Evolutionary conservation across 2,797 vertebrate species (phyloP).

Genomic region (Crocidura indochinensis): DNA sequence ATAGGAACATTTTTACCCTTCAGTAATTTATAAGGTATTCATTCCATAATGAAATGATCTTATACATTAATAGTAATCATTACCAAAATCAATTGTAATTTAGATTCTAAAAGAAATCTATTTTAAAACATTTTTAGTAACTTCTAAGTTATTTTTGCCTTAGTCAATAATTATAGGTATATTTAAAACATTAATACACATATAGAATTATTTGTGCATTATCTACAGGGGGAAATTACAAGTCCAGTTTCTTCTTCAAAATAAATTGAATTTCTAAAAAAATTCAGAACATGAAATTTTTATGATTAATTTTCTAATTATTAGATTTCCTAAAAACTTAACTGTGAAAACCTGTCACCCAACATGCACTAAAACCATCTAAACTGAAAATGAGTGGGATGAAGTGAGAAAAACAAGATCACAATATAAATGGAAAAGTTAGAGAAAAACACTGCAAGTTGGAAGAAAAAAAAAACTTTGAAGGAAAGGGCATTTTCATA

Average conservation of each 20-base stretch:
- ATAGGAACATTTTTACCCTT: constrained; percentile 11
- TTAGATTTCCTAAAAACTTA: constrained; percentile 51
- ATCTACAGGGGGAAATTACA: constrained; percentile 34
- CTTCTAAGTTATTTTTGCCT: constrained; percentile 52
- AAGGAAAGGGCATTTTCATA: constrained; percentile 16
- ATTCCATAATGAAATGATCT: not conserved
- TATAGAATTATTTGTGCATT: not conserved
- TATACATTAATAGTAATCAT: constrained; percentile 4
- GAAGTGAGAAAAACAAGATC: constrained; percentile 73
- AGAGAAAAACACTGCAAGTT: constrained; percentile 21
- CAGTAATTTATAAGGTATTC: constrained; percentile 7
- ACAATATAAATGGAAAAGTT: constrained; percentile 58
- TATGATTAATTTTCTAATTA: constrained; percentile 57
- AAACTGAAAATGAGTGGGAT: constrained; percentile 70
- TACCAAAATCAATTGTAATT: constrained; percentile 58
- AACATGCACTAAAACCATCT: constrained; percentile 49
- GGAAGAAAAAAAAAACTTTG: not conserved
- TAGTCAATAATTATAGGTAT: constrained; percentile 35
- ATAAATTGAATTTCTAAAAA: not conserved
- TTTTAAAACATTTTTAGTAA: constrained; percentile 47
- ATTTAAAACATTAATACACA: constrained; percentile 16
- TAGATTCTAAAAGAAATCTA: constrained; percentile 56
- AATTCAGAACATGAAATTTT: constrained; percentile 36
- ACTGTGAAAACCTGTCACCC: constrained; percentile 68
- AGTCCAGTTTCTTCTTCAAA: constrained; percentile 35